Conservation (phyloP, 2,888 invertebrate species). For the Yponomeuta evonymella region DNA sequence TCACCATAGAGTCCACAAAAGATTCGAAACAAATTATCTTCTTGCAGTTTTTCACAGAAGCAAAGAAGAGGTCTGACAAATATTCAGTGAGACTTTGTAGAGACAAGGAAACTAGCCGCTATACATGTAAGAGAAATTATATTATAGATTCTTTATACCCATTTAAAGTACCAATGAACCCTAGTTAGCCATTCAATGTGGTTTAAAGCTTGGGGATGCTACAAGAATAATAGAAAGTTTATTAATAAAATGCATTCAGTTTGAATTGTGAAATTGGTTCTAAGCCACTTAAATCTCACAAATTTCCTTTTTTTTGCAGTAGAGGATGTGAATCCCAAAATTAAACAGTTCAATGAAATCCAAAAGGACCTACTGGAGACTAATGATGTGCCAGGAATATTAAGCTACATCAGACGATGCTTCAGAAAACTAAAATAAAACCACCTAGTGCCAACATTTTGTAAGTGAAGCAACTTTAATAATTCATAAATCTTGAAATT, state of each 20-base stretch:
- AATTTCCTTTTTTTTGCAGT: constrained; percentile 35
- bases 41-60: constrained; percentile 63
- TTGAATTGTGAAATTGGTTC: too few relatives aligned
- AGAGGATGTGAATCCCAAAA: constrained; percentile 45
- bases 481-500: too few relatives aligned
- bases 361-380: constrained; percentile 47
- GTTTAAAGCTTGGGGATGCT: neutral
- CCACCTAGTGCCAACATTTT: too few relatives aligned
- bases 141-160: too few relatives aligned
- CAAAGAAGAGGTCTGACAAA: constrained; percentile 55
- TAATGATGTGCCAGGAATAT: constrained; percentile 54
- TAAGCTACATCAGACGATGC: constrained; percentile 32
- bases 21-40: constrained; percentile 45
- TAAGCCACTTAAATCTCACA: too few relatives aligned
- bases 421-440: neutral
- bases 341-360: constrained; percentile 43
- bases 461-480: too few relatives aligned
- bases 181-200: neutral
- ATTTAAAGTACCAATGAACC: too few relatives aligned
- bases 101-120: constrained; percentile 41
- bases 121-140: constrained; percentile 39
- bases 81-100: constrained; percentile 48
- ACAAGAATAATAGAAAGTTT: too few relatives aligned
- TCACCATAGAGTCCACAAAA: constrained; percentile 48
- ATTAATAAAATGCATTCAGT: too few relatives aligned